These are phyloP conservation scores for Psettodes erumei DNA, from an alignment of 2,113 vertebrate genomes.

Conservation along the genomic window DNA sequence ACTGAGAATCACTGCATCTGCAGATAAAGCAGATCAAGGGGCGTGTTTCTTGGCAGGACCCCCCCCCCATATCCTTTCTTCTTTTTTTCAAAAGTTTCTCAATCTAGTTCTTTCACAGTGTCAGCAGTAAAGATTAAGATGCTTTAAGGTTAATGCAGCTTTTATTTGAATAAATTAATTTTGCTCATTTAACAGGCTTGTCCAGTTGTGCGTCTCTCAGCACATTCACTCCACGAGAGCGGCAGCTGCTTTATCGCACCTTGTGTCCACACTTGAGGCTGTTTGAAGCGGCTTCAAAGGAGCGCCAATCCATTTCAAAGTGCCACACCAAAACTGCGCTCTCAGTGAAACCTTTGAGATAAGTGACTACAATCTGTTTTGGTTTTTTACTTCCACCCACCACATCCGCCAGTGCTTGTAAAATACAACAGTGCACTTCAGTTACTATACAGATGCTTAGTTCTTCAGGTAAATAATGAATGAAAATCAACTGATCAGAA, in stretches of 20 bases:
- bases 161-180: constrained; percentile 4
- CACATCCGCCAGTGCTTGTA: too few species aligned
- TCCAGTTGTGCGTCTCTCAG: background rate
- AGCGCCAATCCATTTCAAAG: constrained; percentile 37
- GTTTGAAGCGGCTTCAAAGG: constrained; percentile 67
- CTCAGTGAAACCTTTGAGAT: constrained; percentile 29
- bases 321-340: constrained; percentile 14
- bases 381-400: background rate
- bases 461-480: background rate
- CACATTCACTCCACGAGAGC: background rate
- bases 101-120: background rate
- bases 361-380: background rate
- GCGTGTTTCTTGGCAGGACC: background rate
- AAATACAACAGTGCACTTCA: background rate
- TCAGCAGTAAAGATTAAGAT: background rate
- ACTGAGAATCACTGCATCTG: constrained; percentile 2
- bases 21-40: background rate
- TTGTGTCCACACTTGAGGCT: constrained; percentile 22
- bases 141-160: background rate
- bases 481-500: background rate
- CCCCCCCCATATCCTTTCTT: too few species aligned
- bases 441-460: background rate
- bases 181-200: background rate
- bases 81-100: constrained; percentile 1
- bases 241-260: constrained; percentile 20